Evolutionary conservation across 2,888 invertebrate species (phyloP), one percentile per base, ranked within the genome.

Genomic region (Ophioninae sp.): DNA sequence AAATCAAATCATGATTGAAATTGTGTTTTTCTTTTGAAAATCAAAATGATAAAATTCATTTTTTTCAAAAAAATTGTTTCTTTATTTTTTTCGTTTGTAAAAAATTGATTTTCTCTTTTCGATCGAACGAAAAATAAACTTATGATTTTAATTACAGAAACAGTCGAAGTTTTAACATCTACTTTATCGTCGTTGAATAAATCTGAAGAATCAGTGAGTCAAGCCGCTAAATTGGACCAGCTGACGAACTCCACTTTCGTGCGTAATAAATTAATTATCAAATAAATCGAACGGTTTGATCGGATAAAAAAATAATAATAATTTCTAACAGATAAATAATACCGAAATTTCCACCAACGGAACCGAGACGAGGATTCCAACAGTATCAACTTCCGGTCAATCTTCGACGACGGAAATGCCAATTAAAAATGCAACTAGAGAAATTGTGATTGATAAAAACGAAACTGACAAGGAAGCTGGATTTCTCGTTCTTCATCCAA

Each of bases 401-500:
- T 23, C 67, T 3, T 76, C 67, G 13, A 62, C 61, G 56, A 77
- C 23, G 39, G 72, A 57, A 50, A 68, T 13, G 7, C 20, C 8
- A 21, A 78, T 83, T 1, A 77, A 74, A 37, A 80, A 85, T 17
- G 69, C 67, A 69, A 78, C 81, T 3, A 64, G 65, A 1, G 86
- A 88, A 20, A 85, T 91, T 30, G 69, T 77, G 13, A 89, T 90
- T 20, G 75, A 67, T 7, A 82, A 84, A n/a, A 89, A 88, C 44
- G 85, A 87, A 50, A 83, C 84, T 17, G 90, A 91, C 81, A 84
- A 85, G 17, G 79, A 83, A 6, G 87, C 84, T n/a, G 89, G 87
- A 67, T 82, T 89, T 69, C 87, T 89, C 76, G 86, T 88, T 10
- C 82, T 92, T 78, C 79, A 86, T 78, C 84, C 88, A 10, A 85